These are phyloP conservation scores for Psammodynastes pulverulentus DNA, from an alignment of 2,113 vertebrate genomes.

Conservation along the genomic window DNA sequence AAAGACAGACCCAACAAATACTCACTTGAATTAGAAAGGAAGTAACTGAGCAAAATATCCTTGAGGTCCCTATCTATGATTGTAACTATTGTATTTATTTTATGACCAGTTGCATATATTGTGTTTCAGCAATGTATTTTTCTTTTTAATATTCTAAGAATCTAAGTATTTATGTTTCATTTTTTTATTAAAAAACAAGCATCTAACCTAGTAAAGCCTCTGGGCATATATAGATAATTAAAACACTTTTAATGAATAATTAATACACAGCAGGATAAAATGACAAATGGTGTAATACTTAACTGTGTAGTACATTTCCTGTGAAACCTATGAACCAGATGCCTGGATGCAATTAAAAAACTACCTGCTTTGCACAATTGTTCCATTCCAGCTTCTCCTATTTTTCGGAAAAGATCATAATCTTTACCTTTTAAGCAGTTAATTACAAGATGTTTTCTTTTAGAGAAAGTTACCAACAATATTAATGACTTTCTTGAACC, in stretches of 20 bases:
- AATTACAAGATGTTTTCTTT: neutral
- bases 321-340: neutral
- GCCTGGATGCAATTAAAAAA: neutral
- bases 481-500: neutral
- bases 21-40: neutral
- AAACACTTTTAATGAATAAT: neutral
- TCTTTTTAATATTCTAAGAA: neutral
- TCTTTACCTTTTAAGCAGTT: neutral
- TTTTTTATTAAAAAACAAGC: neutral
- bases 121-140: neutral
- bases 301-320: neutral
- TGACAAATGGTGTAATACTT: neutral
- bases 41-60: neutral
- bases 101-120: neutral
- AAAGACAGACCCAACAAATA: neutral
- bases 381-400: neutral
- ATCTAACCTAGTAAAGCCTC: neutral
- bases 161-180: neutral
- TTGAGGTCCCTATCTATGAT: neutral
- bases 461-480: neutral
- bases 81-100: neutral
- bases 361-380: neutral
- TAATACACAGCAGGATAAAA: neutral
- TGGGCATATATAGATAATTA: neutral
- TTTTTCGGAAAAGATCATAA: neutral